Base-by-base conservation (phyloP, 1,140 invertebrate species). In the Euura saliciscinereae region DNA sequence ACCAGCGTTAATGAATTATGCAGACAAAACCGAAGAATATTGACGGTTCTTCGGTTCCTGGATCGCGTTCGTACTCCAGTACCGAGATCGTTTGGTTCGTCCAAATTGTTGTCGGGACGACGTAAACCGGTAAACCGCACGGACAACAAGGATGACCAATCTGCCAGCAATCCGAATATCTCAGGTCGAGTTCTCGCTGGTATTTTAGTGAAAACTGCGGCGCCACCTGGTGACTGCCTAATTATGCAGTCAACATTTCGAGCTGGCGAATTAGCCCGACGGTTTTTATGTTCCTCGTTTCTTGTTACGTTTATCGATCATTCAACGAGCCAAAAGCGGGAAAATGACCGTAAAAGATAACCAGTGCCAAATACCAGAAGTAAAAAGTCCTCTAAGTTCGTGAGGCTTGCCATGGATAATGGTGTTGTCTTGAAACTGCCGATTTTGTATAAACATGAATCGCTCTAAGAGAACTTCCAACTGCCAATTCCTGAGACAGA, bases 391-490 rank as follows among this genome's bases (percentile, higher is more conserved):
- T 28, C 28, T 1, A 28, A 28, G 28, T 28, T 28, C 28, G 28
- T 1, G 28, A 28, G 28, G 28, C 28, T 28, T 28, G 28, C 28
- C 28, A 28, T 28, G 28, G 28, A 28, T 28, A 28, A 28, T 28
- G 28, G 28, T 28, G 28, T 28, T 28, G 28, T 28, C 28, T 75
- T 73, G 68, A 69, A 76, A 87, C 86, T 87, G 85, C 85, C 85
- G 81, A 86, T 86, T 86, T 87, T 87, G 84, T 87, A 86, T 78
- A 74, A 79, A 79, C 82, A 73, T 76, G 71, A 74, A 73, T 70
- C 65, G 74, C 78, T n/a, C 6, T n/a, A n/a, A 59, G 51, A n/a
- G 8, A 59, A 59, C 51, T 8, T 59, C 13, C 10, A 1, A 59
- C 51, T 59, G 51, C 13, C 51, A n/a, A 59, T 59, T 59, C 13